Evolutionary conservation across 2,888 invertebrate genomes (phyloP), one percentile per base, ranked within the genome.

Genomic region (Eupithecia abbreviata): DNA sequence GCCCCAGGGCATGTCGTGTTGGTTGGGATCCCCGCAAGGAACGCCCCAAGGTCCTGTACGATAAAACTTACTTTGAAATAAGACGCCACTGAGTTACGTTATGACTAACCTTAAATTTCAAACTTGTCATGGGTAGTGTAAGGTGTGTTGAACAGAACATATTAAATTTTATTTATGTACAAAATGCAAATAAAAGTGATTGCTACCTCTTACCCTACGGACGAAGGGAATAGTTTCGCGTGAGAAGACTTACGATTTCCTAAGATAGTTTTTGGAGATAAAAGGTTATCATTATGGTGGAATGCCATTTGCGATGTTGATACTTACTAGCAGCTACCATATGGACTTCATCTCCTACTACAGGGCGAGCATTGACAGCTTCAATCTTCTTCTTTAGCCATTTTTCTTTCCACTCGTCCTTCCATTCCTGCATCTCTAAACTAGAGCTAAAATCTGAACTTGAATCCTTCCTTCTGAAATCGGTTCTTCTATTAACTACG

Each of bases 1-100:
- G 1, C 93, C 94, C 94, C 93, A 93, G 0, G 93, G 95, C 86
- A 90, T 87, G 74, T 94, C 93, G 74, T 93, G 91, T 75, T 93
- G 92, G 69, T 90, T 88, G 0, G 94, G 94, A 80, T 94, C 94
- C 0, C 94, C 94, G 77, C 94, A 94, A 0, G 90, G 87, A 4
- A 92, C 89, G 2, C 93, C 94, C 94, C 93, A 94, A 1, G 94
- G 94, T 58, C 93, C 94, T 94, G 41, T 12, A 67, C 13, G n/a
- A 65, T 58, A 58, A 58, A 58, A 58, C 55, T 55, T n/a, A 55
- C 7, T n/a, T 55, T 55, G 5, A 55, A 55, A 55, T n/a, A 6
- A 6, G n/a, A 55, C 5, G 51, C 51, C 5, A 51, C 5, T 15
- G 51, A 51, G 47, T 49, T 49, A 4, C 13, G 51, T 51, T 15